A percentile compares a stretch with the other conserved stretches of the same genome.
Evolutionary conservation across 2,797 vertebrate genomes (phyloP).

Genomic region (Lutjanus campechanus): DNA sequence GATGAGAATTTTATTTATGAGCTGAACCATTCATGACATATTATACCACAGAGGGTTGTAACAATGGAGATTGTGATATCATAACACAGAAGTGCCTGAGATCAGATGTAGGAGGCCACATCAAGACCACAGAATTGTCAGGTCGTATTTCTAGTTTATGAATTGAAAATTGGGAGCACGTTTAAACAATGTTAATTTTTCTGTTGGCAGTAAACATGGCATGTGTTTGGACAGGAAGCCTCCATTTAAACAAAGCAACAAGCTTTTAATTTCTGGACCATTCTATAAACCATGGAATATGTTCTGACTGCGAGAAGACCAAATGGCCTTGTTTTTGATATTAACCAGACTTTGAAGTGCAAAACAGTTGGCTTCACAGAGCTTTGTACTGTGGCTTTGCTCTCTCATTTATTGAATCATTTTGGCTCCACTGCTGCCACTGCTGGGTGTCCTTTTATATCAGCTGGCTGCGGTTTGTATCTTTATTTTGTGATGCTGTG

Average conservation of each 20-base stretch:
- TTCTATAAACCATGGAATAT: constrained; percentile 16
- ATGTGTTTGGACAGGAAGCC: not conserved
- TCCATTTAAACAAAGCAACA: constrained; percentile 23
- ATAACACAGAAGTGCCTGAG: not conserved
- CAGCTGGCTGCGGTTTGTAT: constrained; percentile 30
- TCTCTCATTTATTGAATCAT: constrained; percentile 49
- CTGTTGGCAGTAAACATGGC: not conserved
- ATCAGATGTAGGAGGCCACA: not conserved
- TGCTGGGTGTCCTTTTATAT: constrained; percentile 50
- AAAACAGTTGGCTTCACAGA: constrained; percentile 53
- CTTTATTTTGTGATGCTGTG: constrained; percentile 45
- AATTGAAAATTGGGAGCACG: not conserved
- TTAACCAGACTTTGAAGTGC: constrained; percentile 53
- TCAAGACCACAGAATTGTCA: not conserved
- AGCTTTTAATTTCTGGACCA: constrained; percentile 23
- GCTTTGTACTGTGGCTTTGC: constrained; percentile 35
- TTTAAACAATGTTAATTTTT: not conserved
- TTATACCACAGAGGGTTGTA: not conserved
- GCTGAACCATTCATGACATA: not conserved
- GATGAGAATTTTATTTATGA: not conserved
- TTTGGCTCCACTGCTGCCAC: constrained; percentile 39
- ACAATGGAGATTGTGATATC: not conserved
- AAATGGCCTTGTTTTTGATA: constrained; percentile 45
- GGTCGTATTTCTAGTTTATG: not conserved
- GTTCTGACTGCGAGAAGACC: constrained; percentile 26